Base-by-base conservation (phyloP, 2,797 vertebrate genomes). In the Threskiornis aethiopicus region DNA sequence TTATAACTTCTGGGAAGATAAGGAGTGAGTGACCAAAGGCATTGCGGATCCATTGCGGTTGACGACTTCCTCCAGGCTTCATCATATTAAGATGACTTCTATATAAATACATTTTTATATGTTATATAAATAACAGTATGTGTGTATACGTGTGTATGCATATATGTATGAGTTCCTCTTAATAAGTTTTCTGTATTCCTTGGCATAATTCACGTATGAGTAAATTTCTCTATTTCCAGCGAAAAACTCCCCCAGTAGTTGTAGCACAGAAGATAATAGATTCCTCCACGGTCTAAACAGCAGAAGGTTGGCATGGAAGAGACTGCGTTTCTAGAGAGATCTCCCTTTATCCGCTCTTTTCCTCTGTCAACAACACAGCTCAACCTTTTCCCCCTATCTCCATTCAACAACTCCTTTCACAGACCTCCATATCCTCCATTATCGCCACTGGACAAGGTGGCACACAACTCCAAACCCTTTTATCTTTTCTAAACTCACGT, bases 281-380 rank as follows among this genome's bases (percentile, higher is more conserved):
- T 58, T 39, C 12, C 35, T 80, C 37, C 80, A 10, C 28, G 18
- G 52, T 37, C 16, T 18, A 12, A 77, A 25, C 67, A 85, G 93
- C 84, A 80, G 75, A 70, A 93, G 87, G 86, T 28, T 90, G 84
- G 84, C 59, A 31, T 18, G 55, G 70, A 70, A 73, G 92, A 89
- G 47, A 11, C 86, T 44, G 39, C 16, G 2, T 39, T 87, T 64
- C 51, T 80, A 20, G 69, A 54, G 57, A 25, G 20, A 25, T 77
- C 78, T 89, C 71, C 71, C 49, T 54, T 77, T 82, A 49, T 70
- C 89, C 8, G 1, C 59, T 51, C 64, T 61, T 58, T 41, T 33
- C 46, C 55, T 85, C 39, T 72, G 24, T 44, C 82, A 77, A 16
- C 75, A 87, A 3, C 77, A 10, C 6, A 59, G 37, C 86, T 89